Evolutionary conservation across 2,888 invertebrate species (phyloP), one percentile per base, ranked within the genome.

Genomic region (Hybos culiciformis): DNA sequence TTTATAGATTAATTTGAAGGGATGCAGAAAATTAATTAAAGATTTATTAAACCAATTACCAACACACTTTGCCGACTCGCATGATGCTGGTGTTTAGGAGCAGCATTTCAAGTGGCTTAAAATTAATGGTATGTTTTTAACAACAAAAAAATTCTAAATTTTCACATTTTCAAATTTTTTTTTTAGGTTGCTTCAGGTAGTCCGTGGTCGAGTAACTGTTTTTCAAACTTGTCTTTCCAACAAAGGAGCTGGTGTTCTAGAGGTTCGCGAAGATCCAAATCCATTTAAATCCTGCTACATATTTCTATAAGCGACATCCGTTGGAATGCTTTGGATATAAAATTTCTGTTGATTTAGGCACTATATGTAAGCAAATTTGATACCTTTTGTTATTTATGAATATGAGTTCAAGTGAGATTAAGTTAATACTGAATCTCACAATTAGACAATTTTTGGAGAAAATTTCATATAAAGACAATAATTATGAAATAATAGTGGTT

Each of bases 261-360:
- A 79, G 50, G 66, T 80, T 9, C 75, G 80, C 53, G 94, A 97
- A 69, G 88, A 94, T 66, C 86, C 92, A 1, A 86, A 83, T 59
- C 0, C 84, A 91, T 60, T 68, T 96, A 49, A 91, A 87, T 64
- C 96, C 98, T 0, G 90, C 91, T 3, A 96, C 90, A 2, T 98
- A 98, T 67, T 99, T 96, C 70, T 93, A 93, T 70, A 98, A 98
- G 70, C 81, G 92, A 37, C 69, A 93, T 24, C 93, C 98, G 0
- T 67, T 98, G 39, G 96, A 98, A 63, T 97, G 96, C 66, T 93
- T 92, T 53, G 92, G 88, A 1, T 92, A 91, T 56, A 96, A 97
- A 65, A 79, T 96, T 40, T 90, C 93, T 6, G 88, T 97, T 3
- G 98, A 99, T 68, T 69, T 98, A 46, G 91, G 97, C 7, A 87